Evolutionary conservation across 2,797 vertebrate genomes (phyloP).

Genomic region (Pangasius djambal): DNA sequence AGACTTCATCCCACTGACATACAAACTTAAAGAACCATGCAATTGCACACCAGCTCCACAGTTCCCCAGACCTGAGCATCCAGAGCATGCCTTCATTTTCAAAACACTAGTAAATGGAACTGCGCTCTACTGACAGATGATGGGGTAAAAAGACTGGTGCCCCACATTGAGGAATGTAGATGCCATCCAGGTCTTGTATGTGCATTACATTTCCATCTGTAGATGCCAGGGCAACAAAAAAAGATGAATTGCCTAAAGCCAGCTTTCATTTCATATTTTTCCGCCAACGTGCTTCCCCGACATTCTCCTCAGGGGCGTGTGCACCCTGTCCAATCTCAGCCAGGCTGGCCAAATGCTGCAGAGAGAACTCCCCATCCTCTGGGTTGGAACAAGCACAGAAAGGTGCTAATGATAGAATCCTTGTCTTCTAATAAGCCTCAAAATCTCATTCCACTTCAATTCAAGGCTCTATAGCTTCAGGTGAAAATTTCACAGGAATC

Average conservation of each 20-base stretch:
- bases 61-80: constrained; percentile 23
- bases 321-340: constrained; percentile 55
- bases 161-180: constrained; percentile 30
- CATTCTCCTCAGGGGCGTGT: constrained; percentile 59
- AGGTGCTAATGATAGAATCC: constrained; percentile 59
- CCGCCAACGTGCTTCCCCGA: not conserved
- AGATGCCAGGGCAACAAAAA: constrained; percentile 28
- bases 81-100: constrained; percentile 24
- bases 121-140: constrained; percentile 28
- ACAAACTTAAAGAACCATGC: constrained; percentile 21
- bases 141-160: constrained; percentile 2
- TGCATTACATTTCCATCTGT: constrained; percentile 31
- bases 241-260: constrained; percentile 32
- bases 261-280: constrained; percentile 52
- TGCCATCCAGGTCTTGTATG: constrained; percentile 39
- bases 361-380: constrained; percentile 60
- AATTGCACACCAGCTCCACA: not conserved
- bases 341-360: constrained; percentile 48
- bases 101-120: constrained; percentile 31
- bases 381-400: constrained; percentile 54
- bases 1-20: not conserved
- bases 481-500: constrained; percentile 53
- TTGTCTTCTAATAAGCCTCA: constrained; percentile 64
- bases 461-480: constrained; percentile 52
- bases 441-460: constrained; percentile 66